Conservation (phyloP, 2,113 vertebrate species). For the Thamnaconus septentrionalis region DNA sequence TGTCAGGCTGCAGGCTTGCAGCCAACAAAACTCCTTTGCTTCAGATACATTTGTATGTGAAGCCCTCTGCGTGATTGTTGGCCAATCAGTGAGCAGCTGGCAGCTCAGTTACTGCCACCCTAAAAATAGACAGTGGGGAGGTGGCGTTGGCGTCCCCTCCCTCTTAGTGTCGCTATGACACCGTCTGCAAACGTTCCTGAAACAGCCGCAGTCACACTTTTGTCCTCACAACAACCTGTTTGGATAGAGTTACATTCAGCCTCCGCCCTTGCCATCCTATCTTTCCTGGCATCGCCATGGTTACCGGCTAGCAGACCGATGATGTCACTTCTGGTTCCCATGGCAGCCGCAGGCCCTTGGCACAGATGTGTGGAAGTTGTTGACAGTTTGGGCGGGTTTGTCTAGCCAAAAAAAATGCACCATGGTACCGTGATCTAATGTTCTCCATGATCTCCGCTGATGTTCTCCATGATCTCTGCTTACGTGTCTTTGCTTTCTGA, state of each 20-base stretch:
- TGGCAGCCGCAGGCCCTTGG: conserved; percentile 17
- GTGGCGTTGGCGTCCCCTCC: neutral
- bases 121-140: conserved; percentile 17
- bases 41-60: too few species aligned
- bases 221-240: too few species aligned
- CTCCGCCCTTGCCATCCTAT: too few species aligned
- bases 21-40: too few species aligned
- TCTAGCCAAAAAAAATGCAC: neutral
- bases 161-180: too few species aligned
- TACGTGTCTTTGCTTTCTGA: neutral
- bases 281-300: conserved; percentile 30
- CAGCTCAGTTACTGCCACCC: neutral
- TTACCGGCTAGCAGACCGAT: conserved; percentile 7
- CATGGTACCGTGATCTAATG: neutral
- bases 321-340: conserved; percentile 25
- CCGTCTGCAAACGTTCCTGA: too few species aligned
- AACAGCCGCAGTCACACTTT: too few species aligned
- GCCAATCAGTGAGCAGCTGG: too few species aligned
- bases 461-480: neutral
- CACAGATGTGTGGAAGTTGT: neutral
- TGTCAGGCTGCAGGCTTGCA: neutral
- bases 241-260: too few species aligned
- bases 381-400: neutral
- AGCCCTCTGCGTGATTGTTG: too few species aligned
- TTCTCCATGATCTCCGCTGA: neutral